A percentile compares a stretch with the other conserved stretches of the same genome.
phyloP scores from a whole-genome alignment of 2,888 invertebrate species.

The Sussaba pulchella region DNA sequence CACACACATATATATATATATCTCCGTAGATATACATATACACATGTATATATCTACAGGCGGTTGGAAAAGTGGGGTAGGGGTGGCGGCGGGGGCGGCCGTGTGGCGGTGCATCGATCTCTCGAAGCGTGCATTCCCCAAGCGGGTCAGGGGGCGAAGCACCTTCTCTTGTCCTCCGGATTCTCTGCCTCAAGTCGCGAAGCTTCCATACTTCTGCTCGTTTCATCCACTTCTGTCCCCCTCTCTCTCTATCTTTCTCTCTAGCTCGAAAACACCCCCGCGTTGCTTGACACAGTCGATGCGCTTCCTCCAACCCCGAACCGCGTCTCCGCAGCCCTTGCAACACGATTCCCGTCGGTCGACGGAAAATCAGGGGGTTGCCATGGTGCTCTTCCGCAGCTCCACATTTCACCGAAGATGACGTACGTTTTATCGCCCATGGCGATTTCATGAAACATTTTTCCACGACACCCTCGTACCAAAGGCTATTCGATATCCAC shows the following conservation, averaged over 20 bases:
- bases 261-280: constrained; percentile 27
- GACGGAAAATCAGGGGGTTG: constrained; percentile 56
- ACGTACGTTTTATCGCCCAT: neutral
- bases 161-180: constrained; percentile 76
- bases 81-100: constrained; percentile 62
- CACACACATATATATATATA: constrained; percentile 32
- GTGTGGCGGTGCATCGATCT: constrained; percentile 81
- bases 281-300: constrained; percentile 2
- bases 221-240: constrained; percentile 69
- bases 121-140: constrained; percentile 75
- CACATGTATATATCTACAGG: constrained; percentile 26
- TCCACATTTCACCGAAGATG: neutral
- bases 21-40: too few relatives aligned
- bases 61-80: constrained; percentile 70
- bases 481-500: neutral
- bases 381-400: constrained; percentile 50
- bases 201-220: constrained; percentile 45
- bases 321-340: too few relatives aligned
- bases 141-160: constrained; percentile 81
- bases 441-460: neutral
- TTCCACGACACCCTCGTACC: neutral
- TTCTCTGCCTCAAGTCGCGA: constrained; percentile 65
- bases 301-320: neutral
- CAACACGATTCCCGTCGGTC: constrained; percentile 24
- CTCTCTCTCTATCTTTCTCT: constrained; percentile 31